Evolutionary conservation across 2,113 vertebrate genomes (phyloP).

Genomic region (Channa argus): DNA sequence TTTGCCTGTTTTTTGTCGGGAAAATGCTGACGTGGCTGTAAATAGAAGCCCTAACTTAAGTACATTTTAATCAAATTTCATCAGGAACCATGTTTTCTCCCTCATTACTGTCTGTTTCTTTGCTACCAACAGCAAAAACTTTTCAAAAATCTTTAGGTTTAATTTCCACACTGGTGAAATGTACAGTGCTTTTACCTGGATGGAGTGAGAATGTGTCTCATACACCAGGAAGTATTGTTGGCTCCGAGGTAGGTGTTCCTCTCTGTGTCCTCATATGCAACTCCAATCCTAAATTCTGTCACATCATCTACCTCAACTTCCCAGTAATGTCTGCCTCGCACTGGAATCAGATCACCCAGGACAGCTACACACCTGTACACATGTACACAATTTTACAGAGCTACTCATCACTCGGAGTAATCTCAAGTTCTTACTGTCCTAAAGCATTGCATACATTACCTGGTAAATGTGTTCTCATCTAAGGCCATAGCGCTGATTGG

Average conservation of each 20-base stretch:
- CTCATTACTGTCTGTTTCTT: too few relatives aligned
- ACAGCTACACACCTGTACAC: slow-evolving; percentile 89
- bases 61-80: too few relatives aligned
- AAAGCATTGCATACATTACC: slow-evolving; percentile 72
- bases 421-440: background rate
- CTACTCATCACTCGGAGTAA: background rate
- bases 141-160: too few relatives aligned
- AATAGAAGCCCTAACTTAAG: too few relatives aligned
- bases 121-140: too few relatives aligned
- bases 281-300: slow-evolving; percentile 88
- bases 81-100: too few relatives aligned
- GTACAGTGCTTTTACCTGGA: slow-evolving; percentile 81
- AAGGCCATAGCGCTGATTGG: slow-evolving; percentile 82
- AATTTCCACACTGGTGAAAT: too few relatives aligned
- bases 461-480: slow-evolving; percentile 86
- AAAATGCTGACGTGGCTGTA: too few relatives aligned
- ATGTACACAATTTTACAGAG: background rate
- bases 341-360: slow-evolving; percentile 89
- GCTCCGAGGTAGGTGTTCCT: slow-evolving; percentile 88
- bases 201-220: slow-evolving; percentile 89
- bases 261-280: slow-evolving; percentile 89
- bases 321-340: slow-evolving; percentile 92
- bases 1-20: too few relatives aligned
- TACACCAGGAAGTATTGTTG: slow-evolving; percentile 91
- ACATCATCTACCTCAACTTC: slow-evolving; percentile 89